Evolutionary conservation across 2,888 invertebrate genomes (phyloP).

Genomic region (Drosophila affinis): DNA sequence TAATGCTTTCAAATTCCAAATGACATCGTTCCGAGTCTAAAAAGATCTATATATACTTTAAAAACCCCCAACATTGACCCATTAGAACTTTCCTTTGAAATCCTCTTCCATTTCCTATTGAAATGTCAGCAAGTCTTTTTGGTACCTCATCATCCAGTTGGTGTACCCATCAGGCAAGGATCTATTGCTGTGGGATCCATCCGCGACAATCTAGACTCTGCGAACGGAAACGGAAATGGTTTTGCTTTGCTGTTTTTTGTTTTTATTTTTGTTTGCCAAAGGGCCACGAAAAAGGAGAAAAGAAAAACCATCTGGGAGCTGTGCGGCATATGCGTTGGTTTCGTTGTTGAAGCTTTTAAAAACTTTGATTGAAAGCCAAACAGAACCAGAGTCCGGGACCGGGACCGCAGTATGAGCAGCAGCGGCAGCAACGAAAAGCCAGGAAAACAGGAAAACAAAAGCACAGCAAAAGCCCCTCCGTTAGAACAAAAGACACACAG

Average conservation of each 20-base stretch:
- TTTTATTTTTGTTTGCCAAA: conserved; percentile 47
- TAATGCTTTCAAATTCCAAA: too few relatives aligned
- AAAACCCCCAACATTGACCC: too few relatives aligned
- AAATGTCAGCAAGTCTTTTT: background rate
- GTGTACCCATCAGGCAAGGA: conserved; percentile 12
- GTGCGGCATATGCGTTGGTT: conserved; percentile 64
- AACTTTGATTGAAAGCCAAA: conserved; percentile 78
- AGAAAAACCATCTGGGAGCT: conserved; percentile 38
- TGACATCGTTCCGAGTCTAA: too few relatives aligned
- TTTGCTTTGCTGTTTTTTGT: conserved; percentile 41
- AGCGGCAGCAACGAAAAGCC: conserved; percentile 33
- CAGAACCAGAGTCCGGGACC: conserved; percentile 43
- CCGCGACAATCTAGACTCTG: conserved; percentile 49
- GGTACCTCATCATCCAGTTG: conserved; percentile 1
- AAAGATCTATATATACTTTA: too few relatives aligned
- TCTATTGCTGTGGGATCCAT: conserved; percentile 2
- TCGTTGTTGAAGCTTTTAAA: conserved; percentile 74
- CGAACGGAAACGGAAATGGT: conserved; percentile 74
- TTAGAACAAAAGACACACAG: conserved; percentile 59
- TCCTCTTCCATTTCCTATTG: background rate
- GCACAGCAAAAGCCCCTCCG: conserved; percentile 54
- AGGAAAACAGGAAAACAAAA: conserved; percentile 55
- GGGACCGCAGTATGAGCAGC: conserved; percentile 54
- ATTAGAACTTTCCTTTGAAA: background rate
- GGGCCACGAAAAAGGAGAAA: conserved; percentile 16